Evolutionary conservation across 2,113 vertebrate species (phyloP).

Genomic region (Shinisaurus crocodilurus): DNA sequence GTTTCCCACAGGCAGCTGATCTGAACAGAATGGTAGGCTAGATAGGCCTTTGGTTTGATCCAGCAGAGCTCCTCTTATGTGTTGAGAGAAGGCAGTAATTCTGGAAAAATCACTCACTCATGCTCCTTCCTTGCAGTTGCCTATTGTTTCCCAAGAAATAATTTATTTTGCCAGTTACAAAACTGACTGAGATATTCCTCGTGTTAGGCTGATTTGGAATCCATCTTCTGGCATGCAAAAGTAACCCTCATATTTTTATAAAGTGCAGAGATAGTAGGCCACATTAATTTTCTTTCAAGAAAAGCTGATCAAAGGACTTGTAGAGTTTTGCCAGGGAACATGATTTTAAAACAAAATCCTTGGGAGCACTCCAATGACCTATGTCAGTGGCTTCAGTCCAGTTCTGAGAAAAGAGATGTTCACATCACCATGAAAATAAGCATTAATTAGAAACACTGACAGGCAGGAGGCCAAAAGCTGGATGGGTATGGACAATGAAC

Average conservation of each 20-base stretch:
- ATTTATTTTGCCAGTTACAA: background rate
- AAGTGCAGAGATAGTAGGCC: slow-evolving; percentile 8
- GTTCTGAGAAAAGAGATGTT: slow-evolving; percentile 18
- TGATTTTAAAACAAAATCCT: slow-evolving; percentile 30
- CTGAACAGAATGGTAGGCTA: too few species aligned
- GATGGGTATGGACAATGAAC: background rate
- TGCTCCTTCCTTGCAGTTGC: background rate
- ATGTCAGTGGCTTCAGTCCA: slow-evolving; percentile 17
- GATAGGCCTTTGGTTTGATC: too few species aligned
- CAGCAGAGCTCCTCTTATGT: too few species aligned
- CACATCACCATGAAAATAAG: background rate
- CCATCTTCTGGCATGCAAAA: background rate
- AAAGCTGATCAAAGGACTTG: slow-evolving; percentile 12
- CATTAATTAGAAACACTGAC: slow-evolving; percentile 14
- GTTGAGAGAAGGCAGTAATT: too few species aligned
- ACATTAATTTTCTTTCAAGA: slow-evolving; percentile 9
- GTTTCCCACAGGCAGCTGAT: too few species aligned
- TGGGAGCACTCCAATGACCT: slow-evolving; percentile 23
- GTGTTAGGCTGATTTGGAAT: background rate
- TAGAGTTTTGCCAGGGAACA: slow-evolving; percentile 5
- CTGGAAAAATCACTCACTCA: background rate
- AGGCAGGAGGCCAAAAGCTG: background rate
- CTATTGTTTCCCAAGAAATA: background rate
- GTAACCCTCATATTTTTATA: background rate
- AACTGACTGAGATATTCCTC: background rate